Evolutionary conservation across 2,113 vertebrate species (phyloP), one percentile per base, ranked within the genome.

Genomic region (Perca schrenkii): DNA sequence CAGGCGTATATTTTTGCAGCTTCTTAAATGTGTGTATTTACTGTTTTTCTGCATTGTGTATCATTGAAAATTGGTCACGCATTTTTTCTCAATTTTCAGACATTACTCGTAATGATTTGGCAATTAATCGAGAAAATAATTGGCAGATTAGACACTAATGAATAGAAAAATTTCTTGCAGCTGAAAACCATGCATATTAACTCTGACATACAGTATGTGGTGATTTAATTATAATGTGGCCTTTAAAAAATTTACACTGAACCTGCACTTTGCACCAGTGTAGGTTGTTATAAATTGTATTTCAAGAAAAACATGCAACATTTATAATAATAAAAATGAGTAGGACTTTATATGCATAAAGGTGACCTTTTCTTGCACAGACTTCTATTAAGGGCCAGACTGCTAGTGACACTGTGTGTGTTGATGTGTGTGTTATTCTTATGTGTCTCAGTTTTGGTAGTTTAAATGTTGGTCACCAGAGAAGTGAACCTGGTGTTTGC

Each of bases 401-500:
- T 62, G 58, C 17, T 65, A 2, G 58, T 83, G 65, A 25, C 46
- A 36, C n/a, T 31, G 74, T 6, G 7, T 71, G 40, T 71, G 57
- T 40, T 1, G 54, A 50, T 64, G 31, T 58, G 36, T 73, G 47
- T 21, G 6, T 57, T 64, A 56, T 72, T 11, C 21, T 6, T 68
- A 43, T 28, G 19, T 62, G 31, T 74, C 21, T 53, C 17, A 49
- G 62, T 57, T 43, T 56, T 62, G 13, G 7, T 58, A 46, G 31
- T 50, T 66, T 58, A 58, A 77, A 66, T 36, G 16, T 50, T 47
- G 71, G 36, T 79, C 78, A 73, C 71, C 73, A 80, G 68, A 85
- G 79, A 76, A 67, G 75, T 70, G 71, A 71, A 67, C 52, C 52
- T 78, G 74, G 72, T 81, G 74, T 71, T 86, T 78, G 75, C 62